A percentile compares a stretch with the other conserved stretches of the same genome.
These are phyloP conservation scores for Meloidogyne chitwoodi DNA, from an alignment of 1,140 invertebrate genomes.

Conservation along the genomic window DNA sequence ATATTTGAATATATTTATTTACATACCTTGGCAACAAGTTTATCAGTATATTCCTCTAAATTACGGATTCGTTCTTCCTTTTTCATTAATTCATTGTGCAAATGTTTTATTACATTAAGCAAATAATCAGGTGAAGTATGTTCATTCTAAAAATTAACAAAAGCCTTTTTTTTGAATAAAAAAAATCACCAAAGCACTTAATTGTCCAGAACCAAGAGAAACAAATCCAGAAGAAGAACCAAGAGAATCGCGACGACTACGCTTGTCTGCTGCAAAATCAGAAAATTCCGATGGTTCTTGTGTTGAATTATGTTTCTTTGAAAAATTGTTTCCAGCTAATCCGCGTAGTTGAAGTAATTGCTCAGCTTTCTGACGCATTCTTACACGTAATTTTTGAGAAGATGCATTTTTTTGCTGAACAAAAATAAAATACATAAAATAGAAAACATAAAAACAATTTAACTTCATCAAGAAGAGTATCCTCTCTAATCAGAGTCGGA, in stretches of 20 bases:
- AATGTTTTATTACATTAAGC: conserved; percentile 39
- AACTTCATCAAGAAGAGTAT: not conserved
- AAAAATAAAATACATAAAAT: not conserved
- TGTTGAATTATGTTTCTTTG: not conserved
- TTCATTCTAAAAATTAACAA: conserved; percentile 28
- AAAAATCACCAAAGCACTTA: conserved; percentile 18
- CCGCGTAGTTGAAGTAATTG: conserved; percentile 14
- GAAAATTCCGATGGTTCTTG: conserved; percentile 14
- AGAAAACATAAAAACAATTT: not conserved
- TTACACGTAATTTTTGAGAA: not conserved
- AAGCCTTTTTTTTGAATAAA: not conserved
- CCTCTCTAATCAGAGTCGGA: not conserved
- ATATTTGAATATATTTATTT: no score
- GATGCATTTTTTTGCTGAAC: not conserved
- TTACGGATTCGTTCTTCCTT: conserved; percentile 40
- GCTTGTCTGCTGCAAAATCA: conserved; percentile 14
- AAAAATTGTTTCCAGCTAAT: not conserved
- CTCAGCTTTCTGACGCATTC: conserved; percentile 28
- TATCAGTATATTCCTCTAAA: conserved; percentile 35
- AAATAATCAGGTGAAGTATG: conserved; percentile 37
- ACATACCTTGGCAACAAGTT: conserved; percentile 26
- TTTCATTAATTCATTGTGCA: conserved; percentile 27
- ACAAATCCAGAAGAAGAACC: conserved; percentile 44
- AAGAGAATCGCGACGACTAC: conserved; percentile 27
- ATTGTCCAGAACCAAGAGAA: conserved; percentile 26